phyloP scores from a whole-genome alignment of 2,888 invertebrate species.

The Geophilus truncorum region DNA sequence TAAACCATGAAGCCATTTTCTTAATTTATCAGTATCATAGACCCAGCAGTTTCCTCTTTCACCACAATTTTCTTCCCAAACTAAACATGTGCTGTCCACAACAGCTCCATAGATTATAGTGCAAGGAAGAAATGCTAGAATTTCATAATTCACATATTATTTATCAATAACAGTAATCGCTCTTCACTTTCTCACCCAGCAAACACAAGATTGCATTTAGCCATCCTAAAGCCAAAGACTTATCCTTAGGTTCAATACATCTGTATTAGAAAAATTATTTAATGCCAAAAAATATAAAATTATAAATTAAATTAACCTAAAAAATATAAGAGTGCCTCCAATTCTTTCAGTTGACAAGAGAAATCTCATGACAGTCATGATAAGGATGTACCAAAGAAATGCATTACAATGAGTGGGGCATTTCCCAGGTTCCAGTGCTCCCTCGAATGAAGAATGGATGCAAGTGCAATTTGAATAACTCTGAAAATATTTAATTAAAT shows the following conservation, averaged over 20 bases:
- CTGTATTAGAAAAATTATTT: no score
- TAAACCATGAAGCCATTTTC: constrained; percentile 40
- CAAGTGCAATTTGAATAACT: not conserved
- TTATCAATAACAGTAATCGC: no score
- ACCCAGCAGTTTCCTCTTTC: constrained; percentile 46
- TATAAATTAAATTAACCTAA: constrained; percentile 38
- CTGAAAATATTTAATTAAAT: no score
- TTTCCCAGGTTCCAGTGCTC: not conserved
- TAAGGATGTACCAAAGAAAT: constrained; percentile 39
- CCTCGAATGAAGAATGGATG: not conserved
- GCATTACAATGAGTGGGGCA: constrained; percentile 32
- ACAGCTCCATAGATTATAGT: constrained; percentile 45
- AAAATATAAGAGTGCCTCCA: constrained; percentile 40
- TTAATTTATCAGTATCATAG: constrained; percentile 43
- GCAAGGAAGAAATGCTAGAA: constrained; percentile 44
- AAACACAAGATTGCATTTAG: not conserved
- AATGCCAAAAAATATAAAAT: constrained; percentile 4
- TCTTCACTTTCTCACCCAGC: constrained; percentile 29
- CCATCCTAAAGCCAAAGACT: constrained; percentile 33
- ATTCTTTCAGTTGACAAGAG: constrained; percentile 41
- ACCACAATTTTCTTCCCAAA: constrained; percentile 46
- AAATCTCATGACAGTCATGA: constrained; percentile 39
- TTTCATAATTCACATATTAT: no score
- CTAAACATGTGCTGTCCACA: constrained; percentile 44
- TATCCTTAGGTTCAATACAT: constrained; percentile 36